Evolutionary conservation across 2,113 vertebrate genomes (phyloP).

Genomic region (Oreochromis aureus): DNA sequence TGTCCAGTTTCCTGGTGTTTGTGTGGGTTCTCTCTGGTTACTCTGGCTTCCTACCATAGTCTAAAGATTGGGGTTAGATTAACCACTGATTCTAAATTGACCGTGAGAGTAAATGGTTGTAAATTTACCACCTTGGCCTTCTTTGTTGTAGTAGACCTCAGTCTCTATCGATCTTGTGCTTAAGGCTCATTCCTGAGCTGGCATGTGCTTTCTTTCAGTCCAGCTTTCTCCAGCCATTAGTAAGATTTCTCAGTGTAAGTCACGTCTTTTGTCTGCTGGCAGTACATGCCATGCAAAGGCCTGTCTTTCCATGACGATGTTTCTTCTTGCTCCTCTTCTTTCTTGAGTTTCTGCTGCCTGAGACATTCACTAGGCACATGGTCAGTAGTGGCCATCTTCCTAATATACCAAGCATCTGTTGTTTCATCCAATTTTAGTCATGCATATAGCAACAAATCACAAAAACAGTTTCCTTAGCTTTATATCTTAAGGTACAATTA

Average conservation of each 20-base stretch:
- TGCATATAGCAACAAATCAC: background rate
- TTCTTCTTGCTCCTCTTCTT: rapidly evolving
- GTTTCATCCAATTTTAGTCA: background rate
- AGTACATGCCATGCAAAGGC: background rate
- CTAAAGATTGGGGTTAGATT: background rate
- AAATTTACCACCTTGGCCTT: background rate
- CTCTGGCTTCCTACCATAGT: background rate
- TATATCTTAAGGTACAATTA: rapidly evolving
- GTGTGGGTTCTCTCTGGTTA: background rate
- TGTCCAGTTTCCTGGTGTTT: background rate
- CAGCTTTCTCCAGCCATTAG: background rate
- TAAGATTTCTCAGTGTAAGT: background rate
- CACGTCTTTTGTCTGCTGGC: background rate
- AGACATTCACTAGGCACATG: rapidly evolving
- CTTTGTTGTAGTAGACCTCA: background rate
- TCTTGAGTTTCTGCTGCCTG: background rate
- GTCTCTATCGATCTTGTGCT: background rate
- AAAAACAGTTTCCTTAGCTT: rapidly evolving
- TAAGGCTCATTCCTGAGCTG: background rate
- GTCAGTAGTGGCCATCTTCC: background rate
- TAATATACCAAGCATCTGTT: rapidly evolving
- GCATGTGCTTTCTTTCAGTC: rapidly evolving
- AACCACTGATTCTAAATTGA: background rate
- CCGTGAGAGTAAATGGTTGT: background rate
- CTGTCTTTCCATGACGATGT: rapidly evolving